Evolutionary conservation across 2,113 vertebrate genomes (phyloP).

Genomic region (Willisornis vidua): DNA sequence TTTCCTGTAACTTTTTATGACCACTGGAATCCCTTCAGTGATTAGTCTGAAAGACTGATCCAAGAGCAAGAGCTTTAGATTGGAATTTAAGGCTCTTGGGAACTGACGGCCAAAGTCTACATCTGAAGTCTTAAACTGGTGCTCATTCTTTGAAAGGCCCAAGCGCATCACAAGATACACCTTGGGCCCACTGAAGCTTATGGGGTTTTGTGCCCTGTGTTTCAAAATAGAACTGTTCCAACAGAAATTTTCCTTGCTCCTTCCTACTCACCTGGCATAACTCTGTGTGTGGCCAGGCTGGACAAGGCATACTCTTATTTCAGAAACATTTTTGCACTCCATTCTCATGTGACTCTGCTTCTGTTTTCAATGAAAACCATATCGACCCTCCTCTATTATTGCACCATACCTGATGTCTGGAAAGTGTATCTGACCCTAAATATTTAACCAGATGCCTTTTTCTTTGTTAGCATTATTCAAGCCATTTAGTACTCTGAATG

Average conservation of each 20-base stretch:
- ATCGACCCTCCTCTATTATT: neutral
- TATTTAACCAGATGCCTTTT: neutral
- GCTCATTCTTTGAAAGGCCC: neutral
- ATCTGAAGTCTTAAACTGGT: neutral
- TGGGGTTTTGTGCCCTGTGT: neutral
- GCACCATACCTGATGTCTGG: fast-evolving
- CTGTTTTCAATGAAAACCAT: neutral
- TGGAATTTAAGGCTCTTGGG: neutral
- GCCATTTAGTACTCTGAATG: neutral
- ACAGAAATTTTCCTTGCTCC: neutral
- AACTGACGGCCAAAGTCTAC: neutral
- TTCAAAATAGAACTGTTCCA: neutral
- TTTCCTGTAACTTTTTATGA: neutral
- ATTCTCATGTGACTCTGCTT: neutral
- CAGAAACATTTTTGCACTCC: neutral
- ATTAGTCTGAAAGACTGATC: neutral
- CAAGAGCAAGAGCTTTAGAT: neutral
- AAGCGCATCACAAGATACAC: neutral
- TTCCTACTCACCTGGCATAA: neutral
- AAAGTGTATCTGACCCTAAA: neutral
- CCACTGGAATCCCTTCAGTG: neutral
- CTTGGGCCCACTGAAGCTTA: neutral
- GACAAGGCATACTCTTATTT: neutral
- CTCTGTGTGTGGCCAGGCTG: neutral
- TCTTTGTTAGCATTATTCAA: neutral